These are phyloP conservation scores for Sepiola atlantica DNA, from an alignment of 2,888 invertebrate species.

Conservation along the genomic window DNA sequence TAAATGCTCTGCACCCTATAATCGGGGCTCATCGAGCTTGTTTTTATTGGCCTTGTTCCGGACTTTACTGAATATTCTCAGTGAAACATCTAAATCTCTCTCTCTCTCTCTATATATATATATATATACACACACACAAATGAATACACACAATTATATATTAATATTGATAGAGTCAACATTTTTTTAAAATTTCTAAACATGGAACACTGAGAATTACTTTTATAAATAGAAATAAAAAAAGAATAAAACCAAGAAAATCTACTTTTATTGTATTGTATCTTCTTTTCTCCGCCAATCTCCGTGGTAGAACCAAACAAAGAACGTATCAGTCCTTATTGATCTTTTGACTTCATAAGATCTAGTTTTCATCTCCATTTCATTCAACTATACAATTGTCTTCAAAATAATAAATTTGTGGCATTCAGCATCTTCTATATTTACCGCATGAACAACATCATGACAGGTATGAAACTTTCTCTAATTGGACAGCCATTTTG, in stretches of 20 bases:
- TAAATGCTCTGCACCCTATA: no score
- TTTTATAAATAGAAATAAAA: neutral
- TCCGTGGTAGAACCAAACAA: neutral
- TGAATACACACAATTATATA: no score
- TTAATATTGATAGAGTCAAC: no score
- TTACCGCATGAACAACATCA: neutral
- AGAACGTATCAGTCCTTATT: neutral
- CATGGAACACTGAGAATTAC: no score
- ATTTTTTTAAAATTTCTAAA: no score
- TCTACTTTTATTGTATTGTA: neutral
- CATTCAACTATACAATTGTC: neutral
- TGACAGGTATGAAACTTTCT: neutral
- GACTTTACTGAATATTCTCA: no score
- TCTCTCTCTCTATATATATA: no score
- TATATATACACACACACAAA: no score
- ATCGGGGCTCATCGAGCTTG: no score
- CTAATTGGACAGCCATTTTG: neutral
- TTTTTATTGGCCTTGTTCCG: no score
- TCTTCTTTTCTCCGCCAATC: neutral
- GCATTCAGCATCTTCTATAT: neutral
- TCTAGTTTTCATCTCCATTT: neutral
- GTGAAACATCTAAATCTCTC: no score
- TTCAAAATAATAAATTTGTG: neutral
- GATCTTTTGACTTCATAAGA: slow-evolving; percentile 2
- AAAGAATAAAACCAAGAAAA: neutral